phyloP scores from a whole-genome alignment of 2,113 vertebrate species.

The Thermophis baileyi region DNA sequence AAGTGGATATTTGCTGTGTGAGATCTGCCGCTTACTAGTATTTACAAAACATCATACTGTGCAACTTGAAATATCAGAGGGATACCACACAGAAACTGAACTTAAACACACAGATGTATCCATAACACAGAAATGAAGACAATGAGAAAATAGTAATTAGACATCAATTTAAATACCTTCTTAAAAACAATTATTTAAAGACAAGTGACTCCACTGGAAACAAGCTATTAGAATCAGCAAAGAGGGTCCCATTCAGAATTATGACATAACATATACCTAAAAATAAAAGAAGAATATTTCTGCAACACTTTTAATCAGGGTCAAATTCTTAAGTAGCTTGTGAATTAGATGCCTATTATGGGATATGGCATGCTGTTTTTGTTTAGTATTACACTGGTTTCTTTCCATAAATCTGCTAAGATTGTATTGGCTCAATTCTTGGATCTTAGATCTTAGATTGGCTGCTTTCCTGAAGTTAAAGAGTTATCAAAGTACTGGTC shows the following conservation, averaged over 20 bases:
- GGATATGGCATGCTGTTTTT: background rate
- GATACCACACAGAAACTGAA: constrained; percentile 45
- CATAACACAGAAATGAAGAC: constrained; percentile 12
- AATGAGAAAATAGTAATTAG: constrained; percentile 27
- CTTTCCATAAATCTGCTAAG: background rate
- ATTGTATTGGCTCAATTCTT: background rate
- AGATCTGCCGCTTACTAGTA: constrained; percentile 45
- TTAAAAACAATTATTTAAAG: constrained; percentile 5
- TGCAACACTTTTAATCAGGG: background rate
- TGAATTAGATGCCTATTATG: background rate
- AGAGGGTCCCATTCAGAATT: background rate
- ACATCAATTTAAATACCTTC: constrained; percentile 13
- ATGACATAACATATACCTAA: background rate
- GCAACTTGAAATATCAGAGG: constrained; percentile 46
- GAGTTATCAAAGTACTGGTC: background rate
- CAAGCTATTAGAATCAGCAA: background rate
- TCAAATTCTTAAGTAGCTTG: constrained; percentile 8
- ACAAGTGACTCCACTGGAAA: constrained; percentile 3
- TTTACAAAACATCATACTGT: constrained; percentile 52
- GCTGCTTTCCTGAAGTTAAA: background rate
- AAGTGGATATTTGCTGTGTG: constrained; percentile 50
- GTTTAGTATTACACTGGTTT: background rate
- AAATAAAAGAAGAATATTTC: background rate
- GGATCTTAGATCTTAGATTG: constrained; percentile 15
- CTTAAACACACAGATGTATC: constrained; percentile 41